A percentile compares a stretch with the other conserved stretches of the same genome.
Conservation (phyloP, 2,888 invertebrate species). For the Herminia tarsipennalis region DNA sequence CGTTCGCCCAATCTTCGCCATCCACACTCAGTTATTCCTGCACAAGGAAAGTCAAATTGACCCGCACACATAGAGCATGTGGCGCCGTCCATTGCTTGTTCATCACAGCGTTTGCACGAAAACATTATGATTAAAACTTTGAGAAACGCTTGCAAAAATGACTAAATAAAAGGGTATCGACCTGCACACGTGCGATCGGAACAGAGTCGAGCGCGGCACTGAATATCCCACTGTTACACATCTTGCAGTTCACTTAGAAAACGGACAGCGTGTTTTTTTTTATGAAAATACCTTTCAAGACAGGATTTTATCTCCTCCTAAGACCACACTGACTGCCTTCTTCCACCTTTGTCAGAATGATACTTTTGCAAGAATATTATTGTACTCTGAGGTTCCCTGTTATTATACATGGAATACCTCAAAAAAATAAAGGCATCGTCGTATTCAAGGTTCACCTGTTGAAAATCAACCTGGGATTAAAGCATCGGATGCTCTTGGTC, state of each 20-base stretch:
- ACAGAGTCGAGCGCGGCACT: no score
- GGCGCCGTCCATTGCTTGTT: neutral
- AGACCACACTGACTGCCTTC: conserved; percentile 2
- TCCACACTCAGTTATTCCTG: conserved; percentile 1
- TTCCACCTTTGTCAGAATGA: conserved; percentile 2
- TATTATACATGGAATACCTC: conserved; percentile 6
- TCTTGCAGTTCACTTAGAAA: conserved; percentile 23
- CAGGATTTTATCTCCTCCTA: neutral
- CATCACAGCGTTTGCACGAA: neutral
- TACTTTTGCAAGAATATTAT: conserved; percentile 3
- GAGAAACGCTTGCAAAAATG: conserved; percentile 4
- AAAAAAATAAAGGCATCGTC: conserved; percentile 25
- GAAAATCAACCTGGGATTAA: conserved; percentile 28
- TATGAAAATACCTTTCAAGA: conserved; percentile 9
- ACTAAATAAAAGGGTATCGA: no score
- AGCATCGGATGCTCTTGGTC: conserved; percentile 28
- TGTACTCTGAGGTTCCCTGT: conserved; percentile 1
- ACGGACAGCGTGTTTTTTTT: conserved; percentile 11
- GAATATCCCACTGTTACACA: conserved; percentile 20
- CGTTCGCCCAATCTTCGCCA: conserved; percentile 3
- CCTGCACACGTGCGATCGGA: no score
- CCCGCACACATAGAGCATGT: neutral
- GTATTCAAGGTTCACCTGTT: conserved; percentile 32
- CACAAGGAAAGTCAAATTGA: conserved; percentile 1
- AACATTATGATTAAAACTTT: conserved; percentile 1